phyloP scores from a whole-genome alignment of 2,888 invertebrate genomes.

The Ditula angustiorana region DNA sequence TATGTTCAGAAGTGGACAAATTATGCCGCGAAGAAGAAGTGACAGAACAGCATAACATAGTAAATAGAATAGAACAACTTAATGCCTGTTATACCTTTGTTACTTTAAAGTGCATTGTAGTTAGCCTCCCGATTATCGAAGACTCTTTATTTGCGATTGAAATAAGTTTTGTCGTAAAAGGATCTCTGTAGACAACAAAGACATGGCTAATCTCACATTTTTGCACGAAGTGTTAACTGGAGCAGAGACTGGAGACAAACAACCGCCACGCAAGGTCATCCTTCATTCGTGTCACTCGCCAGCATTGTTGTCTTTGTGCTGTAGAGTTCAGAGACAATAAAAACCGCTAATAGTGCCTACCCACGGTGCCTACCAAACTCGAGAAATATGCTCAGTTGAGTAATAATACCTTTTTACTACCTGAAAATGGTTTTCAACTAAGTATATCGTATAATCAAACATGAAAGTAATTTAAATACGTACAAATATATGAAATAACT shows the following conservation, averaged over 20 bases:
- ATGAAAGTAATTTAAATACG: no score
- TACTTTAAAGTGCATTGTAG: no score
- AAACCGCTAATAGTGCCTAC: neutral
- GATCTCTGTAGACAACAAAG: conserved; percentile 14
- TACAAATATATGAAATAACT: no score
- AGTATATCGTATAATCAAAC: no score
- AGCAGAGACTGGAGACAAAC: conserved; percentile 25
- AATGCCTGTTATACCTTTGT: no score
- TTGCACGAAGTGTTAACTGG: conserved; percentile 29
- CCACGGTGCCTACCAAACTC: neutral
- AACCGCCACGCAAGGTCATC: conserved; percentile 30
- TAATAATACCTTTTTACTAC: neutral
- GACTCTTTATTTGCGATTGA: no score
- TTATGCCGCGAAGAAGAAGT: no score
- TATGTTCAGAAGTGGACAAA: no score
- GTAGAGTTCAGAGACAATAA: conserved; percentile 9
- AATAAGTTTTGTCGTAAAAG: no score
- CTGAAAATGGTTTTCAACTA: neutral
- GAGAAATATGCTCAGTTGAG: neutral
- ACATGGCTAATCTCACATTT: conserved; percentile 9
- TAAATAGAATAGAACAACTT: no score
- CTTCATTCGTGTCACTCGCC: conserved; percentile 19
- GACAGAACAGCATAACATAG: no score
- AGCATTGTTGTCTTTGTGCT: conserved; percentile 14
- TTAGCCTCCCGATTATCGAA: no score